Evolutionary conservation across 2,113 vertebrate genomes (phyloP).

Genomic region (Cynopterus brachyotis): DNA sequence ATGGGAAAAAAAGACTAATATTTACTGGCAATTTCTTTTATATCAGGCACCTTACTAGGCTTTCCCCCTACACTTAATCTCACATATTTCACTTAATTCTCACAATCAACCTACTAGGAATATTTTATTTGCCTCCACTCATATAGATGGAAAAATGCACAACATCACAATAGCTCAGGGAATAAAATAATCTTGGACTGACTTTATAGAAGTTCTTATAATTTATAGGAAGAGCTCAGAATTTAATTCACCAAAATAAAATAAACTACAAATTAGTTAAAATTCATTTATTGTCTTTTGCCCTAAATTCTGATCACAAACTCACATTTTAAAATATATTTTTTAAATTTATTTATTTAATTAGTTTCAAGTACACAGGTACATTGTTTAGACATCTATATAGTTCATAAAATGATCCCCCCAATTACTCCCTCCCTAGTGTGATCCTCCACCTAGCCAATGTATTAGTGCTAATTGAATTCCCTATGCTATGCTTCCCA

Average conservation of each 20-base stretch:
- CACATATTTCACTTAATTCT: neutral
- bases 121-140: neutral
- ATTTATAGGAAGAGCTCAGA: neutral
- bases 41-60: neutral
- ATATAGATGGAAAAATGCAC: neutral
- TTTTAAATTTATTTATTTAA: too few relatives aligned
- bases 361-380: too few relatives aligned
- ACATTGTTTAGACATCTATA: too few relatives aligned
- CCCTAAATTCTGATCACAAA: neutral
- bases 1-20: neutral
- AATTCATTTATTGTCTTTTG: neutral
- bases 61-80: neutral
- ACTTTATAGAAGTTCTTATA: neutral
- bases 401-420: too few relatives aligned
- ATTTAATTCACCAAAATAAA: slow-evolving; percentile 35
- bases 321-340: neutral
- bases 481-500: too few relatives aligned
- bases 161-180: neutral
- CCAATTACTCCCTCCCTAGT: too few relatives aligned
- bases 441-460: too few relatives aligned
- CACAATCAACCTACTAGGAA: neutral
- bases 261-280: slow-evolving; percentile 24
- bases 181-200: neutral
- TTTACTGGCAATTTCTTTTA: neutral
- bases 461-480: too few relatives aligned